Base-by-base conservation (phyloP, 2,113 vertebrate genomes). In the Otocyon megalotis region DNA sequence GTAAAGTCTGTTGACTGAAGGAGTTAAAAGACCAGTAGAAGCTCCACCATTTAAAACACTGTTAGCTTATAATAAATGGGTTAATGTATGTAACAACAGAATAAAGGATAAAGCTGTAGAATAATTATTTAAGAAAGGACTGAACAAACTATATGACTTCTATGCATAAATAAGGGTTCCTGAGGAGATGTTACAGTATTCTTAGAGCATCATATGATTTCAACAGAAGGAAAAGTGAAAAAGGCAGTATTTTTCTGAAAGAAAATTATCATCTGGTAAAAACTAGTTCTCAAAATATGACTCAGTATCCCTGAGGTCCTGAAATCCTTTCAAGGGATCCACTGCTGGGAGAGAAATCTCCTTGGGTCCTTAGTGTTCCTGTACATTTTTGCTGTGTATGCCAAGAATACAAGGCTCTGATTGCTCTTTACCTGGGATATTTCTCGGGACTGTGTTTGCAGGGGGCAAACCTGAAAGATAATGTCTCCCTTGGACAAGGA, bases 221-320 rank as follows among this genome's bases (percentile, higher is more conserved):
- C 62, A 53, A 53, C 43, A 74, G 71, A 24, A 69, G n/a, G 8
- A 65, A 83, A 71, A 95, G 32, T 35, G 48, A 88, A 93, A 97
- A 97, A 63, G 20, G 37, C 15, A 79, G 48, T 17, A 37, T 62
- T 96, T 90, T 93, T 93, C 90, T 93, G 77, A 92, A 1, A 95
- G 35, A 50, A 96, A 92, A 88, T 97, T 65, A 83, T 35, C 94
- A 94, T 71, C 30, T 83, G 5, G n/a, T n/a, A 62, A 93, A 82
- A 84, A 24, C 22, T 72, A 35, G 17, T 77, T 96, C 69, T 93
- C 56, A 95, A 95, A 56, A 88, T 67, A 90, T 1, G 35, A 11
- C 62, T 56, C 20, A 90, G 26, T 28, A 82, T 82, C 30, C 9
- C 28, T 80, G n/a, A 14, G 16, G 22, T 89, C 16, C 16, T 26